Evolutionary conservation across 2,888 invertebrate species (phyloP), one percentile per base, ranked within the genome.

Genomic region (Notodonta ziczac): DNA sequence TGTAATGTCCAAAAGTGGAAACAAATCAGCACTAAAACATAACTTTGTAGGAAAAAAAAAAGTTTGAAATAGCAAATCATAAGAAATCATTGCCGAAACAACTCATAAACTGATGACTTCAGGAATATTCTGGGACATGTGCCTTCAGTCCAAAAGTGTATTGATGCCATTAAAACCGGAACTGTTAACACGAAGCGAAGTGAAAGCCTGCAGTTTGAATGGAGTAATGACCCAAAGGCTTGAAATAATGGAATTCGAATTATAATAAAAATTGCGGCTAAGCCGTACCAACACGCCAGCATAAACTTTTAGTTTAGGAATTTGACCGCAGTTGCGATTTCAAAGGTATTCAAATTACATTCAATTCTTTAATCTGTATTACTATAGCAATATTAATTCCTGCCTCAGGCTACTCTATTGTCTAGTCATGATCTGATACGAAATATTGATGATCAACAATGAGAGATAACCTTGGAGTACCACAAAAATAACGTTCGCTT

Each of bases 1-100:
- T 55, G 40, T 14, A 50, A 57, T 61, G 46, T 40, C 65, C 62
- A 50, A 61, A 72, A 59, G 65, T 57, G 69, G 62, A 60, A 60
- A 56, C 32, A 62, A 13, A 65, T 68, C 69, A 54, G 50, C 58
- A 60, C 39, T 48, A 44, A 58, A 60, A 40, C n/a, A 6, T 9
- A 7, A 58, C 50, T 61, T 46, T 14, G 10, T 55, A 35, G 39
- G 42, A 42, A 35, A 24, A 24, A n/a, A 24, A 24, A 24, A 24
- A 2, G 24, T 24, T 7, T 35, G 7, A 35, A 35, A 35, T 5
- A 35, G 7, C 35, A 35, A 35, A 35, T 3, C 35, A 7, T 0
- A 35, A 35, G 35, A 35, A 35, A 35, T 35, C 2, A 35, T 35
- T 5, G 35, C 7, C 1, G 35, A 35, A 6, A 2, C 6, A 35